Conservation (phyloP, 2,113 vertebrate genomes). For the Sinosuthora webbiana region DNA sequence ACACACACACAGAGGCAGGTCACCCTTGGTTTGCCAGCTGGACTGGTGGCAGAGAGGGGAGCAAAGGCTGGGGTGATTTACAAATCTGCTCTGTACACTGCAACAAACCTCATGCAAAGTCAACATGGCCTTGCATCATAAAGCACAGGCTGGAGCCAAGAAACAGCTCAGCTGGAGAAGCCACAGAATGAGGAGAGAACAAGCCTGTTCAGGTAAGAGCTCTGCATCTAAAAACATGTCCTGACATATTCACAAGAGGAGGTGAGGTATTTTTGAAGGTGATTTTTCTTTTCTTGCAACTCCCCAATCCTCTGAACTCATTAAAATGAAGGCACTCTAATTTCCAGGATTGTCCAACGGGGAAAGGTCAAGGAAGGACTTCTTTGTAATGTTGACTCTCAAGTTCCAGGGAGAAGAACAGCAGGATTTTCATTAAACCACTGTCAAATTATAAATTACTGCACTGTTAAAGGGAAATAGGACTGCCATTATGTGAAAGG, state of each 20-base stretch:
- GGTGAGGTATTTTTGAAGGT: conserved; percentile 13
- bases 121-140: conserved; percentile 15
- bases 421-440: not conserved
- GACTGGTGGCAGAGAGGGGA: not conserved
- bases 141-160: conserved; percentile 4
- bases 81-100: not conserved
- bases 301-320: conserved; percentile 31
- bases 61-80: not conserved
- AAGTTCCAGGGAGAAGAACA: not conserved
- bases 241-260: not conserved
- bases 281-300: not conserved
- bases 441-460: not conserved
- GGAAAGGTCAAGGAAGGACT: conserved; percentile 33
- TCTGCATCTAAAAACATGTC: conserved; percentile 3
- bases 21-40: not conserved
- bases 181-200: not conserved
- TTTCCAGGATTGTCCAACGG: conserved; percentile 22
- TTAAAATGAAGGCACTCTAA: conserved; percentile 27
- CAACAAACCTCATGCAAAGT: not conserved
- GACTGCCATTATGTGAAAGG: not conserved
- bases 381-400: not conserved
- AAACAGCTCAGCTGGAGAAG: conserved; percentile 14
- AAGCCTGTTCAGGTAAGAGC: conserved; percentile 32
- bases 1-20: not conserved
- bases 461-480: not conserved